Base-by-base conservation (phyloP, 1,140 invertebrate genomes). In the Mizuhopecten yessoensis region DNA sequence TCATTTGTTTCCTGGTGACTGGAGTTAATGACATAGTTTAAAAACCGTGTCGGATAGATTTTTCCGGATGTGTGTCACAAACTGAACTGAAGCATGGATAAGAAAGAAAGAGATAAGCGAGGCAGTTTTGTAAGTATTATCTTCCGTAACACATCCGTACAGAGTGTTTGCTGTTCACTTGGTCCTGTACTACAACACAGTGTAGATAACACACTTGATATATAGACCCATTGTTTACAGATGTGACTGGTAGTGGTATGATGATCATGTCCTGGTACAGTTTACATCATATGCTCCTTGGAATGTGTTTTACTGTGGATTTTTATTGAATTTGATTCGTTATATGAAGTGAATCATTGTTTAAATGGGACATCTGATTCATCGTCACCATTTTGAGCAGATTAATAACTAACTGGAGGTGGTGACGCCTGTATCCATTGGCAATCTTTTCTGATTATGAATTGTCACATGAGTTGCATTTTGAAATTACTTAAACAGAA, bases 51-150 rank as follows among this genome's bases (percentile, higher is more conserved):
- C 57, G n/a, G 29, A 75, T 75, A 75, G 57, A 17, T 7, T 75
- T 75, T 75, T 75, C 57, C 57, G 57, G 57, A 75, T 75, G 57
- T 75, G 57, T 75, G 57, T 75, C 57, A 75, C 57, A 75, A 75
- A 75, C 57, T 75, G 57, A 75, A 75, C 57, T 75, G 57, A 75
- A 75, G 57, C 57, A 75, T 75, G 57, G 57, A 75, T 75, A 75
- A 29, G 57, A 75, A 75, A 75, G 57, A 75, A 75, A 75, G 57
- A 75, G 57, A 75, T 75, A 75, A 75, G 57, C 57, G 57, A 75
- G 57, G 57, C 57, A 75, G 57, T n/a, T 75, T 75, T 75, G 57
- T 75, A 75, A 75, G 57, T 75, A 75, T 75, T 75, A 29, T 75
- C 57, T 75, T 75, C 57, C 57, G 57, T n/a, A 75, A n/a, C 2